Evolutionary conservation across 2,888 invertebrate species (phyloP), one percentile per base, ranked within the genome.

Genomic region (Phyllotreta cruciferae): DNA sequence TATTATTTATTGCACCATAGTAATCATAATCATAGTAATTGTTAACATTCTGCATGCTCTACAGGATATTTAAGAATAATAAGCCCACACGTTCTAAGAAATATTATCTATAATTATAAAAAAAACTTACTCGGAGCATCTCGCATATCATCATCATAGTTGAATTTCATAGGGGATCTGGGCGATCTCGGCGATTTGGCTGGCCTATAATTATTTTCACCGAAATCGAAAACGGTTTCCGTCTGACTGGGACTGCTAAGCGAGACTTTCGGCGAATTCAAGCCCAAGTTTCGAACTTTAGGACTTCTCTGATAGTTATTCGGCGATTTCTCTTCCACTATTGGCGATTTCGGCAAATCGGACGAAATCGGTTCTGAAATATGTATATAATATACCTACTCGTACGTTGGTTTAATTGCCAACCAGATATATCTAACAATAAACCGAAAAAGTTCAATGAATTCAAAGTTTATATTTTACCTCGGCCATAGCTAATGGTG

Each of bases 111-210:
- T n/a, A n/a, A n/a, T n/a, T n/a, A n/a, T n/a, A n/a, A n/a, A 44
- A 14, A 44, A 10, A 7, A 34, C 55, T 56, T 37, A 63, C 67
- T 58, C 34, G 67, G 58, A 38, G 53, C 53, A 13, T 60, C 64
- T 38, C 53, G 50, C 13, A 37, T 49, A 10, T 75, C 72, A 1
- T 70, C 70, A n/a, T 73, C 74, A 56, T 76, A 75, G 57, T 66
- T 74, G 62, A 73, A 67, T 54, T 65, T 66, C 54, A 71, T 68
- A 0, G 78, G 78, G 0, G 78, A 79, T 57, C 77, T 70, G 1
- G 78, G 79, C 2, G 79, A 79, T 60, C 76, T 68, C 0, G 77
- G 78, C 0, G 78, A 77, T 64, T 75, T 77, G 11, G 34, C 60
- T 6, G 53, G 13, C 37, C 68, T 58, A 6, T 58, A 60, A n/a